Conservation (phyloP, 1,140 invertebrate species). For the Triops longicaudatus region DNA sequence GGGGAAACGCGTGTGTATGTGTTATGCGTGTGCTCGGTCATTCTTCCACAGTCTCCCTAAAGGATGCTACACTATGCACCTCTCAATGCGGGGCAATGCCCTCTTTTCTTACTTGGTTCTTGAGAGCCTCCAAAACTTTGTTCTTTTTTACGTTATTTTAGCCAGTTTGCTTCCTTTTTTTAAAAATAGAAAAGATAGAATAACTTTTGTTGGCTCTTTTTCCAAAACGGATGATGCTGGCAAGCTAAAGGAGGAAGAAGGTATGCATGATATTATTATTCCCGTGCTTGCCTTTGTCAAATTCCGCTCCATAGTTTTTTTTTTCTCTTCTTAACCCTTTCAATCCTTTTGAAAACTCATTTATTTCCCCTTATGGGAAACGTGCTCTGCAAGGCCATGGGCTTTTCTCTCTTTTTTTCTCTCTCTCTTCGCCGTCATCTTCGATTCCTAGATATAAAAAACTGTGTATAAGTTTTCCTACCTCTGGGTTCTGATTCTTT, state of each 20-base stretch:
- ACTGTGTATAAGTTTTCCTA: neutral
- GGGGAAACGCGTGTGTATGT: neutral
- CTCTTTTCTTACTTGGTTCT: neutral
- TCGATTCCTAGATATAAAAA: slow-evolving; percentile 9
- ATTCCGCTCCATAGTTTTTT: slow-evolving; percentile 1
- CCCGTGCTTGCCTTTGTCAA: slow-evolving; percentile 5
- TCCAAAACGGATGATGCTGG: neutral
- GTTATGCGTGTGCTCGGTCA: neutral
- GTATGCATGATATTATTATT: slow-evolving; percentile 13
- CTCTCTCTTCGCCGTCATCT: neutral
- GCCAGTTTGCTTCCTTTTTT: neutral
- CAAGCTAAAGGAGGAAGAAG: neutral
- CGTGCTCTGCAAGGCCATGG: neutral
- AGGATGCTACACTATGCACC: neutral
- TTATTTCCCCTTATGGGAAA: slow-evolving; percentile 12
- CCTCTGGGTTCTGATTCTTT: neutral
- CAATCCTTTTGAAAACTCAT: neutral
- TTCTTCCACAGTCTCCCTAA: neutral
- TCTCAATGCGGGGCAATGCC: slow-evolving; percentile 3
- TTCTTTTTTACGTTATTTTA: neutral
- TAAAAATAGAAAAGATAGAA: neutral
- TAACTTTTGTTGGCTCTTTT: neutral
- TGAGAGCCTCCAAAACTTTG: neutral
- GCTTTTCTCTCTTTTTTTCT: neutral
- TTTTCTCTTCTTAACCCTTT: neutral